Evolutionary conservation across 2,113 vertebrate species (phyloP), one percentile per base, ranked within the genome.

Genomic region (Halcyon malimbica): DNA sequence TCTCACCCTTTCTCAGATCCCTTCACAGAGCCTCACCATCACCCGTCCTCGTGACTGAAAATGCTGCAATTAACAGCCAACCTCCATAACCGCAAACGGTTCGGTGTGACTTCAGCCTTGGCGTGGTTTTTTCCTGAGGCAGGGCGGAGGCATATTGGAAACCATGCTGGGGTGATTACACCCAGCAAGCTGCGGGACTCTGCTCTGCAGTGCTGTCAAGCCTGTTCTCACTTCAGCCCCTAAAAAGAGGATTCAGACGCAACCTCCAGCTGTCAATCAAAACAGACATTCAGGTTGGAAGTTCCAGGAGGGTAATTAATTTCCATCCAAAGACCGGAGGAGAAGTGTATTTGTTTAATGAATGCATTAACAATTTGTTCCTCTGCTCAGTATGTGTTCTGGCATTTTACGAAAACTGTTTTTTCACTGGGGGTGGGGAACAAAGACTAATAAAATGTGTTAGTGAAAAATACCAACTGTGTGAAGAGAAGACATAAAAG

Each of bases 311-410:
- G 70, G 73, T 75, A 89, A 96, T 96, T 95, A 90, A 94, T 96
- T 96, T 78, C 88, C 57, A 67, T 81, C 86, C 85, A 54, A 80
- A 78, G 91, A 82, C 56, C 1, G 0, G 65, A 84, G 76, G 74
- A 94, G 59, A 94, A 79, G 67, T 60, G 77, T 73, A 41, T 96
- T 97, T 97, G 94, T 94, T 96, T 96, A 96, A 95, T 42, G 86
- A 96, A 87, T 1, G 24, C 69, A 24, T 70, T 87, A 69, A 93
- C 92, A 85, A 90, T 96, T 95, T 92, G 80, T 89, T 94, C 96
- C 82, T 77, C 86, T 70, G 74, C 93, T 96, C 95, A 26, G 65
- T 60, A 20, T 91, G 94, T 83, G 91, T 77, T 70, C 96, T 89
- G 93, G 88, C 60, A 90, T 96, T 96, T 94, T 90, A 90, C 88